A percentile compares a stretch with the other conserved stretches of the same genome.
Evolutionary conservation across 2,113 vertebrate genomes (phyloP).

Genomic region (Chlorodrepanis virens): DNA sequence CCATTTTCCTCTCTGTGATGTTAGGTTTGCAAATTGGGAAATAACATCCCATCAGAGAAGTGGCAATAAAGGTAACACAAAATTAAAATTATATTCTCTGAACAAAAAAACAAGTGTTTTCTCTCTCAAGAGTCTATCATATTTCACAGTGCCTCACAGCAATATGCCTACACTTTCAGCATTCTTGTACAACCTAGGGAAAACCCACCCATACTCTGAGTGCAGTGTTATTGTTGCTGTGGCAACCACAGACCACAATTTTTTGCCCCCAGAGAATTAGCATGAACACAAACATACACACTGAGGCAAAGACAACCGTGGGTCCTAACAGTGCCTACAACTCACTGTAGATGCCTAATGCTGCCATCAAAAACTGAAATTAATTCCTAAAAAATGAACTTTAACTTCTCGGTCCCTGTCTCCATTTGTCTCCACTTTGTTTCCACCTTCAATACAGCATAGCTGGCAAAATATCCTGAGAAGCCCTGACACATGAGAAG

Average conservation of each 20-base stretch:
- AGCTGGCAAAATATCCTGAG: background rate
- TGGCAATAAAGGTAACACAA: background rate
- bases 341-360: background rate
- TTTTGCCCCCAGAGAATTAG: background rate
- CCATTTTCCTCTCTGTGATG: background rate
- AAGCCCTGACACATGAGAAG: background rate
- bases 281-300: background rate
- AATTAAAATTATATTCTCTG: background rate
- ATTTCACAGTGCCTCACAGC: background rate
- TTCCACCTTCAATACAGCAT: background rate
- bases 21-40: background rate
- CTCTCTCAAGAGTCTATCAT: background rate
- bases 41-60: background rate
- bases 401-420: background rate
- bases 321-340: background rate
- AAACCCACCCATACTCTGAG: background rate
- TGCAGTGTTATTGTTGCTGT: constrained; percentile 14
- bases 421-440: background rate
- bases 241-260: constrained; percentile 7
- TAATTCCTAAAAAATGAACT: background rate
- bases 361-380: background rate
- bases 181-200: background rate
- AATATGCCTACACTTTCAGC: background rate
- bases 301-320: background rate
- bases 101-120: background rate